Evolutionary conservation across 1,140 invertebrate species (phyloP), one percentile per base, ranked within the genome.

Genomic region (Charaxes varanes): DNA sequence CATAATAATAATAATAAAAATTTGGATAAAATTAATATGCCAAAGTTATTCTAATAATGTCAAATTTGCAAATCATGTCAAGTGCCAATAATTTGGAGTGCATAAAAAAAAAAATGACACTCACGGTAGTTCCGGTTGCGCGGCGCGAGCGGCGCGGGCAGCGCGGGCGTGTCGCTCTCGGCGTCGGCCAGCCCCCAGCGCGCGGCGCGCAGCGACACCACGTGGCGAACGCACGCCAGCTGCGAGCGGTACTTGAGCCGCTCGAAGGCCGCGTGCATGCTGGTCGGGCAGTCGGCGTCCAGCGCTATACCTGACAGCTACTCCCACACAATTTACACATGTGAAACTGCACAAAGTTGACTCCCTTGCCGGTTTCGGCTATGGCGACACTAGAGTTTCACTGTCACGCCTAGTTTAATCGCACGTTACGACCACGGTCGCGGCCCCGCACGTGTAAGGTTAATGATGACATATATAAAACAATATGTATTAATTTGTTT

Each of bases 301-400:
- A 85, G 56, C 4, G 82, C 82, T 24, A 85, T 70, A 6, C 82
- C 82, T 2, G 82, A 85, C 48, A 85, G 44, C 80, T 85, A 42
- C 19, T 10, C 6, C 2, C 8, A 27, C 11, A 13, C 12, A 10
- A 11, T 10, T 27, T 11, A 27, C 2, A 3, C 12, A n/a, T 13
- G 14, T 24, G 15, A 22, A 8, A 7, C 5, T 17, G 2, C 1
- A 31, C 1, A 7, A 17, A 16, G 8, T 3, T 17, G 11, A 13
- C 6, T 18, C 10, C 13, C 6, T 21, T 23, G 4, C 2, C 6
- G 7, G n/a, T 4, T 19, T 15, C 5, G 4, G 3, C 2, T 10
- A 14, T 12, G 14, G 2, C 4, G 11, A 1, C 11, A 8, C 2
- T 27, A 27, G 26, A 11, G 3, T 11, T 11, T 27, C n/a, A n/a